Evolutionary conservation across 2,113 vertebrate species (phyloP), one percentile per base, ranked within the genome.

Genomic region (Ciconia stormi): DNA sequence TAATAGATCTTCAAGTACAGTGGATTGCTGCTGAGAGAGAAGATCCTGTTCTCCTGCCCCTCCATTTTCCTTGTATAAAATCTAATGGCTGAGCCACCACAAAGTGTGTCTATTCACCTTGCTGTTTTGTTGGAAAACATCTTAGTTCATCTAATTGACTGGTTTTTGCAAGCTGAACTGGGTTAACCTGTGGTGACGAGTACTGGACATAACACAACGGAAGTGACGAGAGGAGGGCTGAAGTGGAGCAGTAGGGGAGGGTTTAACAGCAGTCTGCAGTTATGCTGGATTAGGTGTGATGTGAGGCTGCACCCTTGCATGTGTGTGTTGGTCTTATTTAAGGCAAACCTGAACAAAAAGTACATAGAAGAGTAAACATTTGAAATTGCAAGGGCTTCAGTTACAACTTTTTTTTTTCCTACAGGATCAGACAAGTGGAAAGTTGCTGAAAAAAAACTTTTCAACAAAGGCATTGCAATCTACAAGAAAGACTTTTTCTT

Each of bases 401-500:
- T 80, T 69, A 69, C 40, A 89, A 70, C 52, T 52, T 71, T 13
- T 30, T 56, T 42, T 94, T 80, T 38, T 38, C 38, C 72, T 34
- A 6, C 87, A 99, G 99, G 99, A 90, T 99, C 99, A 26, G 99
- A 99, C 98, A 98, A 97, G 94, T 99, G 99, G 99, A 99, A 98
- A 66, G 93, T 98, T 93, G 96, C 98, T 2, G 99, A 99, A 98
- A 98, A 99, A 96, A 99, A 98, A 53, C 97, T 98, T 49, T 99
- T 99, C 97, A 99, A 99, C 98, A 99, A 99, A 98, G 99, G 99
- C 97, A 99, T 99, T 91, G 94, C 98, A 29, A 96, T 99, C 23
- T 99, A 99, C 97, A 99, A 99, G 98, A 99, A 99, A 90, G 99
- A 99, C 87, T 99, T 99, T 95, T 99, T 99, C 97, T 98, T 99